A percentile compares a stretch with the other conserved stretches of the same genome.
Conservation (phyloP, 2,113 vertebrate species). For the Lophius piscatorius region DNA sequence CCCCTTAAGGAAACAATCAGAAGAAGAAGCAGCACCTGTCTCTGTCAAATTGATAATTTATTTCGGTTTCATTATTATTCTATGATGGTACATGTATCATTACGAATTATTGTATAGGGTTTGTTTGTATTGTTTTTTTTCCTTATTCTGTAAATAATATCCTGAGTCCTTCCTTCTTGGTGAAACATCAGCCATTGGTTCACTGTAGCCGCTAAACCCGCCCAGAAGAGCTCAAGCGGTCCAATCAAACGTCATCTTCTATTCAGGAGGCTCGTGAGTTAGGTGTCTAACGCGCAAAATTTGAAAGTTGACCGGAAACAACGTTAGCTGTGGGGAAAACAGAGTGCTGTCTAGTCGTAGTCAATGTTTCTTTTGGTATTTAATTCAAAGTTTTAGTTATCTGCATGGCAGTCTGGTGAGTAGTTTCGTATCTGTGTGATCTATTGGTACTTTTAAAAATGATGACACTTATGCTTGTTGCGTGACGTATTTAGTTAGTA, state of each 20-base stretch:
- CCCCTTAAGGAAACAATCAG: too few relatives aligned
- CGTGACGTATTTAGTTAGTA: neutral
- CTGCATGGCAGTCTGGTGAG: conserved; percentile 57
- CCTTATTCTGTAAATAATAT: too few relatives aligned
- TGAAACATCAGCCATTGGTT: conserved; percentile 46
- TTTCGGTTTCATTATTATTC: too few relatives aligned
- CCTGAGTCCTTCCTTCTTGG: neutral
- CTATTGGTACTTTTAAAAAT: neutral
- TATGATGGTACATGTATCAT: too few relatives aligned
- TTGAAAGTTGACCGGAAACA: conserved; percentile 79
- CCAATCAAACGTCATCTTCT: conserved; percentile 45
- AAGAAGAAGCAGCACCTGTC: too few relatives aligned
- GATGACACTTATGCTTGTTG: neutral
- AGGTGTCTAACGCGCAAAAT: conserved; percentile 74
- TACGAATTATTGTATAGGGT: too few relatives aligned
- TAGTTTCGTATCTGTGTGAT: neutral
- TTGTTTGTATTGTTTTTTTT: too few relatives aligned
- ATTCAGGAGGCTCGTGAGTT: conserved; percentile 1
- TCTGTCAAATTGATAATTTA: too few relatives aligned
- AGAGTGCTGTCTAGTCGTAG: neutral
- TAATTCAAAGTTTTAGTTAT: neutral
- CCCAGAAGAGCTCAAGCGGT: neutral
- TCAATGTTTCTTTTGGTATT: neutral
- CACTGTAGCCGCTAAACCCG: neutral
- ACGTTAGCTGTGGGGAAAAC: conserved; percentile 16